These are phyloP conservation scores for Pristionchus pacificus DNA, from an alignment of 1,140 invertebrate genomes.

Conservation along the genomic window DNA sequence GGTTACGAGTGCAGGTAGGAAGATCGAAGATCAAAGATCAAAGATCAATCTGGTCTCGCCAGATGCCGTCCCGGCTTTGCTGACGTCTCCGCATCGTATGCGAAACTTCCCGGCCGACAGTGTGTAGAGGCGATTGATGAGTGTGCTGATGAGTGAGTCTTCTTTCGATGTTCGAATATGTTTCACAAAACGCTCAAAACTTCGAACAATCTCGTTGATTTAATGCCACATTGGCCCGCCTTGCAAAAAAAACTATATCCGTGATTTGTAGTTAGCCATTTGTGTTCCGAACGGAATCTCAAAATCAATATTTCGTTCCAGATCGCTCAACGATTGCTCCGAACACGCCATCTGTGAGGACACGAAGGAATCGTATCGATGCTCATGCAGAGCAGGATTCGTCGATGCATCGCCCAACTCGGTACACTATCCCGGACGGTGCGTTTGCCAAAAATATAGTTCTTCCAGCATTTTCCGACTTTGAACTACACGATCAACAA, in stretches of 20 bases:
- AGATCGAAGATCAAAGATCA: not conserved
- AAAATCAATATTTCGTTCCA: too few species aligned
- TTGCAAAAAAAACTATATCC: too few species aligned
- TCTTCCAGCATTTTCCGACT: too few species aligned
- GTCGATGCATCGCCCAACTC: slow-evolving; percentile 52
- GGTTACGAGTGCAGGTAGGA: slow-evolving; percentile 10
- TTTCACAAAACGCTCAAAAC: too few species aligned
- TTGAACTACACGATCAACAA: too few species aligned
- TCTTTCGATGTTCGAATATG: too few species aligned
- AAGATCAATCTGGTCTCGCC: not conserved
- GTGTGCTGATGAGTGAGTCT: slow-evolving; percentile 64
- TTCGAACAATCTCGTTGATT: too few species aligned
- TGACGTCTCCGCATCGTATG: slow-evolving; percentile 55
- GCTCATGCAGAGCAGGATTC: slow-evolving; percentile 45
- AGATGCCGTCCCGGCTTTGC: slow-evolving; percentile 55
- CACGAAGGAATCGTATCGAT: slow-evolving; percentile 59
- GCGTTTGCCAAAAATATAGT: too few species aligned
- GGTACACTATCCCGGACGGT: slow-evolving; percentile 52
- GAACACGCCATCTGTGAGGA: slow-evolving; percentile 78
- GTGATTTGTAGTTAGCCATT: too few species aligned
- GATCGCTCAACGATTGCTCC: slow-evolving; percentile 85
- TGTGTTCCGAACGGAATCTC: too few species aligned
- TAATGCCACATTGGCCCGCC: too few species aligned
- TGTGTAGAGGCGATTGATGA: slow-evolving; percentile 75
- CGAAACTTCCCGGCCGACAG: slow-evolving; percentile 45